Evolutionary conservation across 2,888 invertebrate genomes (phyloP).

Genomic region (Adelognathus sp.): DNA sequence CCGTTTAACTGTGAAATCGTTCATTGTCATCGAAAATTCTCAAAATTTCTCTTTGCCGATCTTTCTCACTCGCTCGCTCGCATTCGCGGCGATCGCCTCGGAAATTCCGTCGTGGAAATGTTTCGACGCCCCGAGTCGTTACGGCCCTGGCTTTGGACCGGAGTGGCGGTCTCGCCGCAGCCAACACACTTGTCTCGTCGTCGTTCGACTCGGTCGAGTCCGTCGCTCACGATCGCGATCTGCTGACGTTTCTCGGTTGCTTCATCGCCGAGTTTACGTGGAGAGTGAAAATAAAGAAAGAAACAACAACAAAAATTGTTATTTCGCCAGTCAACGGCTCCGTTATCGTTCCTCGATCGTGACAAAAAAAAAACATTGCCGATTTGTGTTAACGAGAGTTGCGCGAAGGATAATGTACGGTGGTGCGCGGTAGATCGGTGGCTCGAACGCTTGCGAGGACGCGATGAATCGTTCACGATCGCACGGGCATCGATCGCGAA

Average conservation of each 20-base stretch:
- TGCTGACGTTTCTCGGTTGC: slow-evolving; percentile 75
- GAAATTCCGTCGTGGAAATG: not conserved
- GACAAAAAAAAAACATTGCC: not conserved
- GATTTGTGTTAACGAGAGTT: not conserved
- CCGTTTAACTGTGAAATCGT: not conserved
- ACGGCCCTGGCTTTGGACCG: slow-evolving; percentile 74
- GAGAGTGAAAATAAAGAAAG: no score
- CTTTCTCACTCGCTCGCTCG: not conserved
- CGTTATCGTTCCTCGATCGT: no score
- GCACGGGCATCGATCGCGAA: slow-evolving; percentile 60
- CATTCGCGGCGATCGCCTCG: not conserved
- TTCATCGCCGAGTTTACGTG: not conserved
- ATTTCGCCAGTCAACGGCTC: not conserved
- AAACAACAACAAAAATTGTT: not conserved
- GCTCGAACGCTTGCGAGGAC: slow-evolving; percentile 24
- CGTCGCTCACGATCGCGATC: slow-evolving; percentile 75
- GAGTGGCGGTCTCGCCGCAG: slow-evolving; percentile 69
- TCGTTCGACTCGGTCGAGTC: slow-evolving; percentile 74
- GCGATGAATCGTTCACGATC: slow-evolving; percentile 57
- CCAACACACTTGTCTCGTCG: slow-evolving; percentile 72
- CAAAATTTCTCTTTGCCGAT: not conserved
- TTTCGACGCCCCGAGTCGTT: slow-evolving; percentile 15
- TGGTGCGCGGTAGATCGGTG: slow-evolving; percentile 7
- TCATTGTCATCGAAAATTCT: not conserved
- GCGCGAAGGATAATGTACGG: slow-evolving; percentile 8